Evolutionary conservation across 2,888 invertebrate genomes (phyloP).

Genomic region (Muscina levida): DNA sequence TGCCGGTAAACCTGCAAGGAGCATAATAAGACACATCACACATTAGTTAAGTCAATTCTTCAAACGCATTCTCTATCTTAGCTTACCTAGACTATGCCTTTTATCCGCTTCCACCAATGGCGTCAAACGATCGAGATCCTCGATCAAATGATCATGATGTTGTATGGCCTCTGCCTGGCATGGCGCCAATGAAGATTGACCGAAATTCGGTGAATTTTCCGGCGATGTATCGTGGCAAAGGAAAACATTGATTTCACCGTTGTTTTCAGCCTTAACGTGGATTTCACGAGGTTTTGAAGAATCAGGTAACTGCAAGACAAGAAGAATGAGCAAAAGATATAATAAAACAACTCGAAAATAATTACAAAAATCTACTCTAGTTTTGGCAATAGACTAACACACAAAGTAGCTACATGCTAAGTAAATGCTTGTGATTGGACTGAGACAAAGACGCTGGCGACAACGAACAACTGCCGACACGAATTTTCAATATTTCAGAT

Average conservation of each 20-base stretch:
- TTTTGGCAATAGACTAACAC: background rate
- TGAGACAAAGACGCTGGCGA: background rate
- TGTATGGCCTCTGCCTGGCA: constrained; percentile 70
- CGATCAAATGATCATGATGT: constrained; percentile 82
- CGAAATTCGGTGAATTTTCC: constrained; percentile 78
- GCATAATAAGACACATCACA: too few relatives aligned
- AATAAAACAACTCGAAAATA: constrained; percentile 16
- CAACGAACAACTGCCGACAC: constrained; percentile 26
- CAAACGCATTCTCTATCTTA: background rate
- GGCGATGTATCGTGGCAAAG: constrained; percentile 91
- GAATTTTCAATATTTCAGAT: constrained; percentile 1
- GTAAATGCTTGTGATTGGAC: constrained; percentile 25
- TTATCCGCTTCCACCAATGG: constrained; percentile 82
- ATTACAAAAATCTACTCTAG: background rate
- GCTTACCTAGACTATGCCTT: constrained; percentile 78
- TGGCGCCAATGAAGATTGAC: constrained; percentile 67
- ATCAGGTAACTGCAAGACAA: constrained; percentile 82
- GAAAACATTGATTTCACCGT: constrained; percentile 96
- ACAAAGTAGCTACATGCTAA: background rate
- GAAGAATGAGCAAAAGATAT: constrained; percentile 43
- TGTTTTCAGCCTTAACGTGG: constrained; percentile 92
- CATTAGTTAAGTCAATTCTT: too few relatives aligned
- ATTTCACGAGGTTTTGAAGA: constrained; percentile 87
- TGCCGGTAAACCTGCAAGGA: constrained; percentile 61
- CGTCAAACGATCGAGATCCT: constrained; percentile 83